Evolutionary conservation across 2,113 vertebrate genomes (phyloP), one percentile per base, ranked within the genome.

Genomic region (Cheilinus undulatus): DNA sequence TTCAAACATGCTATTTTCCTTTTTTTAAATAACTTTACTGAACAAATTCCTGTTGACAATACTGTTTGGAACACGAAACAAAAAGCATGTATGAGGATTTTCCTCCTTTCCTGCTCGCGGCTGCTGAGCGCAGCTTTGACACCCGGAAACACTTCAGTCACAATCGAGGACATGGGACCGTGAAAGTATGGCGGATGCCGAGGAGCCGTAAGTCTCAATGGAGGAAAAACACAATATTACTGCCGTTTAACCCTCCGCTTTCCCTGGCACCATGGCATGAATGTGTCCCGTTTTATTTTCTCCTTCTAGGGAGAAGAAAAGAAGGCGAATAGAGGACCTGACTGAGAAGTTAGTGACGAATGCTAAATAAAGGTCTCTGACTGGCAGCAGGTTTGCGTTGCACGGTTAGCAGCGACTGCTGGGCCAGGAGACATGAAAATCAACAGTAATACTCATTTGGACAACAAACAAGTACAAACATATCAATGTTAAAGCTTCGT

Each of bases 321-420:
- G 96, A 98, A 97, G 96, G 96, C 95, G 96, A 97, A 94, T 98
- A 97, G 97, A 97, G 94, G 97, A 98, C 95, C 95, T 95, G 94
- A 95, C 96, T 95, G 95, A 97, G 94, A 97, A 97, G 97, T 98
- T 97, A 97, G 97, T 97, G 95, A 91, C 95, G 95, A 95, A 91
- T 89, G 84, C 91, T 91, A 90, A 92, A 84, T 86, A 73, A 88
- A 84, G 86, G 81, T 86, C 81, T 89, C 90, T 93, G 81, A 71
- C 85, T 73, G 86, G 90, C 86, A 86, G 90, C 90, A 91, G 93
- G 84, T 88, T 91, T 89, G 86, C 89, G 86, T 89, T 91, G 83
- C 86, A 82, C 74, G 82, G 46, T 54, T 72, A 77, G 81, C 79
- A 75, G 82, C 81, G 71, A 62, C 84, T 87, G 82, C 87, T 83